Percentiles rank a stretch among this genome's conserved stretches.
phyloP scores from a whole-genome alignment of 1,140 invertebrate species.

The Mamestra configurata region DNA sequence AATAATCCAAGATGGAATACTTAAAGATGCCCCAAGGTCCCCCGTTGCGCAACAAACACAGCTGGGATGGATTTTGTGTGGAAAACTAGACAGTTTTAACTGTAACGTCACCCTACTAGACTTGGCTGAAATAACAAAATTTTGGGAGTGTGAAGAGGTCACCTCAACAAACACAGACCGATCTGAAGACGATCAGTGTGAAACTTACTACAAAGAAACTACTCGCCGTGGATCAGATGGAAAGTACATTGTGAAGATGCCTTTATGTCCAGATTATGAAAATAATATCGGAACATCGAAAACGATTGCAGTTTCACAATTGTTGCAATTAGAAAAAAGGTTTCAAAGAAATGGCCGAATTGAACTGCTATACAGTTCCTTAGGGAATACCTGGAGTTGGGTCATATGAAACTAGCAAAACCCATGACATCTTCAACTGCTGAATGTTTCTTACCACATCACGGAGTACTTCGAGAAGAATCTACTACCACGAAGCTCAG shows the following conservation, averaged over 20 bases:
- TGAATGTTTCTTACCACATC: constrained; percentile 50
- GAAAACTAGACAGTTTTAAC: neutral
- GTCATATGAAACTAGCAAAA: constrained; percentile 46
- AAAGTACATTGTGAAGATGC: constrained; percentile 5
- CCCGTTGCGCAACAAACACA: constrained; percentile 11
- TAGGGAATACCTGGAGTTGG: constrained; percentile 44
- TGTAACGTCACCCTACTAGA: neutral
- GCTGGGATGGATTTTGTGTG: neutral
- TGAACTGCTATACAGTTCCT: constrained; percentile 39
- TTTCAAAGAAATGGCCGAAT: neutral
- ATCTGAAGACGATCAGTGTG: neutral
- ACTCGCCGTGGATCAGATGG: neutral
- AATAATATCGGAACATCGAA: neutral
- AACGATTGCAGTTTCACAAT: constrained; percentile 32
- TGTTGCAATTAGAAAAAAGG: constrained; percentile 1
- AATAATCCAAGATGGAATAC: constrained; percentile 11
- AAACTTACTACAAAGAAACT: neutral
- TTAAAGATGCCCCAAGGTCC: neutral
- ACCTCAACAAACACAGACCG: neutral
- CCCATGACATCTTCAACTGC: neutral
- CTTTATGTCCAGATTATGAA: constrained; percentile 1
- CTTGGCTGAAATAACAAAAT: neutral
- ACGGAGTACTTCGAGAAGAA: constrained; percentile 47
- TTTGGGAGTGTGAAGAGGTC: constrained; percentile 1
- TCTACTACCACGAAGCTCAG: constrained; percentile 51